Evolutionary conservation across 2,113 vertebrate species (phyloP).

Genomic region (Arenaria interpres): DNA sequence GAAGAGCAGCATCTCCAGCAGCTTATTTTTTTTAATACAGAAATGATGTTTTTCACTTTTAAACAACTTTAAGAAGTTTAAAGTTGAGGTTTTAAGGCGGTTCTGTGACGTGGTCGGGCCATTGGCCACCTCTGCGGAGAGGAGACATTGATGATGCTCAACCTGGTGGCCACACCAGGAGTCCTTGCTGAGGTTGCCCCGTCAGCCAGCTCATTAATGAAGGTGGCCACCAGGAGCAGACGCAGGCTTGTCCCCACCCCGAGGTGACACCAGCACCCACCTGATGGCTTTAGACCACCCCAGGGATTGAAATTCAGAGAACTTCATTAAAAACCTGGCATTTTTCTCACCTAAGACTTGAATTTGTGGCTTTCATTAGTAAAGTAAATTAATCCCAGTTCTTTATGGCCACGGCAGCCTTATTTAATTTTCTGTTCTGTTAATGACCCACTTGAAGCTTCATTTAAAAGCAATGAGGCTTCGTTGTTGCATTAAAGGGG

Average conservation of each 20-base stretch:
- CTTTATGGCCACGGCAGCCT: background rate
- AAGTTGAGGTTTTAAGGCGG: background rate
- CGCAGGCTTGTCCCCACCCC: background rate
- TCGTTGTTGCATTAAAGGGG: too few relatives aligned
- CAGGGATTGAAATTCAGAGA: background rate
- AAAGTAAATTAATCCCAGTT: background rate
- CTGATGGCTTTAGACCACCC: background rate
- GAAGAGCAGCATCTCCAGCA: background rate
- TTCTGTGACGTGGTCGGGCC: accelerated
- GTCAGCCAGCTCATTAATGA: background rate
- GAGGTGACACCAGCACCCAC: background rate
- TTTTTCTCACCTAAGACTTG: background rate
- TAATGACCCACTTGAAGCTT: background rate
- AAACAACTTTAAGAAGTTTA: background rate
- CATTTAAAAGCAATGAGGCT: background rate
- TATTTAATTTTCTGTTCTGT: background rate
- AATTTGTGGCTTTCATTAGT: background rate
- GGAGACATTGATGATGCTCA: background rate
- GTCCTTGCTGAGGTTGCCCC: background rate
- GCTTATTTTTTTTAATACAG: background rate
- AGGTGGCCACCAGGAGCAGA: too few relatives aligned
- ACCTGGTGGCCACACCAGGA: background rate
- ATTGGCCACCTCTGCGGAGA: background rate
- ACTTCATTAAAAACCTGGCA: background rate
- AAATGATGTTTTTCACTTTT: too few relatives aligned